Conservation (phyloP, 2,888 invertebrate genomes). For the Phragmatobia fuliginosa region DNA sequence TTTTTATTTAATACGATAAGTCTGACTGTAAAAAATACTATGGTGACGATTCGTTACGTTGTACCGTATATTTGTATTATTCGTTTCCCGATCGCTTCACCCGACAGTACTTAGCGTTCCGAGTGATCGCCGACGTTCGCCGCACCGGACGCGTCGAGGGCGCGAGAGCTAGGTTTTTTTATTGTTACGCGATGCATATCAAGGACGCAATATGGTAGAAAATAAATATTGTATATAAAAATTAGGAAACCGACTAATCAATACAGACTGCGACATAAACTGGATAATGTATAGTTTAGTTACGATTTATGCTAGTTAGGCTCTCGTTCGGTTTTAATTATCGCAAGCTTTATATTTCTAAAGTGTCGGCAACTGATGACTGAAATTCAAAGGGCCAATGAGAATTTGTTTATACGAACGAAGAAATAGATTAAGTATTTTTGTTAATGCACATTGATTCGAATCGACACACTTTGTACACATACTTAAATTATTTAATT, state of each 20-base stretch:
- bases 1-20: slow-evolving; percentile 86
- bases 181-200: slow-evolving; percentile 87
- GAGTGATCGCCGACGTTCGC: slow-evolving; percentile 41
- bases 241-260: slow-evolving; percentile 79
- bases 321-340: slow-evolving; percentile 80
- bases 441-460: slow-evolving; percentile 74
- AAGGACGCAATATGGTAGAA: slow-evolving; percentile 87
- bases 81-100: slow-evolving; percentile 80
- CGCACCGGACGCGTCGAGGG: slow-evolving; percentile 75
- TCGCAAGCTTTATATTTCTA: slow-evolving; percentile 82
- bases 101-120: slow-evolving; percentile 79
- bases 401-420: slow-evolving; percentile 72
- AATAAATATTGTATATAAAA: slow-evolving; percentile 86
- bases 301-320: slow-evolving; percentile 83
- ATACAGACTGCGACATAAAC: slow-evolving; percentile 84
- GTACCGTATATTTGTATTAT: slow-evolving; percentile 79
- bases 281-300: slow-evolving; percentile 83
- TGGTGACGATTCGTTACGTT: slow-evolving; percentile 78
- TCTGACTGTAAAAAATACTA: slow-evolving; percentile 83
- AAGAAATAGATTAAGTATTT: slow-evolving; percentile 70
- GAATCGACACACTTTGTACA: slow-evolving; percentile 58
- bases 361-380: slow-evolving; percentile 82
- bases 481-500: slow-evolving; percentile 61
- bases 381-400: slow-evolving; percentile 83
- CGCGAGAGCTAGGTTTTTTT: slow-evolving; percentile 85